Evolutionary conservation across 2,797 vertebrate genomes (phyloP).

Genomic region (Loris lydekkerianus): DNA sequence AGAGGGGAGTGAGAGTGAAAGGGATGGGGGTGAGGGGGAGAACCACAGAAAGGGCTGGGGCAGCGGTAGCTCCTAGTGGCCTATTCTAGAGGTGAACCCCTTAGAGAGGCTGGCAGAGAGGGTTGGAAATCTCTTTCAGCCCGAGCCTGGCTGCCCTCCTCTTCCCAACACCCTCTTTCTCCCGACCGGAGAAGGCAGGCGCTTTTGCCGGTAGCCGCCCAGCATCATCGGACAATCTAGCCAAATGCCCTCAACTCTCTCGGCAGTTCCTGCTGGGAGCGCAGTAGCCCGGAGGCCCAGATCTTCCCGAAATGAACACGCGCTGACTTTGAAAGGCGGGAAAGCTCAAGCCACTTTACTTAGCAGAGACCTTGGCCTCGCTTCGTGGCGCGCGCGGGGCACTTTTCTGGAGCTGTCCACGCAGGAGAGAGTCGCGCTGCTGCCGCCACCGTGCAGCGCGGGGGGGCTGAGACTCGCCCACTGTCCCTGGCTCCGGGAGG

Average conservation of each 20-base stretch:
- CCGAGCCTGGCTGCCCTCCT: background rate
- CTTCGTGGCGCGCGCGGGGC: rapidly evolving
- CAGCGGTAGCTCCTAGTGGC: conserved; percentile 89
- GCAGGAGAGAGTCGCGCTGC: background rate
- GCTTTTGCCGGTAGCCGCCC: rapidly evolving
- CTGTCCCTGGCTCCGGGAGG: background rate
- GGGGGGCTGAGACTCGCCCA: background rate
- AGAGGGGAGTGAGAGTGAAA: conserved; percentile 85
- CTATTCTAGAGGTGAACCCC: conserved; percentile 91
- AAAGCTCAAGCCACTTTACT: background rate
- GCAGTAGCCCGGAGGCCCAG: background rate
- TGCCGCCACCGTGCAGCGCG: rapidly evolving
- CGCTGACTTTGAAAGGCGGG: background rate
- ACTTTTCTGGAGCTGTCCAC: rapidly evolving
- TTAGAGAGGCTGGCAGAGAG: conserved; percentile 76
- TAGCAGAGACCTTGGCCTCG: background rate
- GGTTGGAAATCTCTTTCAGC: conserved; percentile 40
- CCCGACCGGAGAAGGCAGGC: background rate
- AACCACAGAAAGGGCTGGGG: conserved; percentile 91
- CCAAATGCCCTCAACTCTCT: background rate
- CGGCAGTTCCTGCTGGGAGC: rapidly evolving
- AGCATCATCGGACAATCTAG: background rate
- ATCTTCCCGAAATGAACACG: background rate
- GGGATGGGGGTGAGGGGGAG: conserved; percentile 84
- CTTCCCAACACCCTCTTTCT: background rate